Conservation (phyloP, 2,888 invertebrate species). For the Trissolcus brochymenae region DNA sequence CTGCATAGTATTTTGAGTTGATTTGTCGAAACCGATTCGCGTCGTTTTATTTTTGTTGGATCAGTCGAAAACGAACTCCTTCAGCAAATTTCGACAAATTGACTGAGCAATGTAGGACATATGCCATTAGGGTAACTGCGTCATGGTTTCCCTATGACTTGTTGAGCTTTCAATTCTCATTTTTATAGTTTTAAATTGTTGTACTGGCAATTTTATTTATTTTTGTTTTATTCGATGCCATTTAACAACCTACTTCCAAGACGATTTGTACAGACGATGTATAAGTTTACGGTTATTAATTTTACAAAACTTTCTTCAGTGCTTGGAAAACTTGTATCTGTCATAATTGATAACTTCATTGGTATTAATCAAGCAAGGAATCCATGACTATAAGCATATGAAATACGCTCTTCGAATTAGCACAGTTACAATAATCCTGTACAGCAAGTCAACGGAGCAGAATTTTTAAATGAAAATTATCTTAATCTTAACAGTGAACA, state of each 20-base stretch:
- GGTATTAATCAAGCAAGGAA: slow-evolving; percentile 62
- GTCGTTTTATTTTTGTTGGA: slow-evolving; percentile 8
- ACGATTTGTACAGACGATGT: no score
- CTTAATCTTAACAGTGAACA: background rate
- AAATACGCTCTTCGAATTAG: slow-evolving; percentile 43
- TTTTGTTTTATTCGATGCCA: background rate
- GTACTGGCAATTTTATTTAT: background rate
- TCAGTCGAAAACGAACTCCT: slow-evolving; percentile 12
- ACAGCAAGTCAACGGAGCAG: slow-evolving; percentile 42
- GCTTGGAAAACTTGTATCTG: background rate
- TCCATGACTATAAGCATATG: slow-evolving; percentile 66
- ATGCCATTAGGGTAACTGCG: slow-evolving; percentile 58
- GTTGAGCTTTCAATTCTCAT: slow-evolving; percentile 44
- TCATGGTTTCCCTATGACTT: slow-evolving; percentile 71
- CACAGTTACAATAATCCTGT: slow-evolving; percentile 54
- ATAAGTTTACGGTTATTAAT: no score
- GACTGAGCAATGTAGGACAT: slow-evolving; percentile 51
- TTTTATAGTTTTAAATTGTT: no score
- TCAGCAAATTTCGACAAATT: slow-evolving; percentile 47
- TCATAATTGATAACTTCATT: background rate
- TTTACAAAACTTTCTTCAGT: no score
- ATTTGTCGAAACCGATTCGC: slow-evolving; percentile 37
- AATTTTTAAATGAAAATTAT: slow-evolving; percentile 8
- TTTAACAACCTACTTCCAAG: no score
- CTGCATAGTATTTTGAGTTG: slow-evolving; percentile 21